Evolutionary conservation across 1,140 invertebrate genomes (phyloP), one percentile per base, ranked within the genome.

Genomic region (Pseudomyrmex flavicornis): DNA sequence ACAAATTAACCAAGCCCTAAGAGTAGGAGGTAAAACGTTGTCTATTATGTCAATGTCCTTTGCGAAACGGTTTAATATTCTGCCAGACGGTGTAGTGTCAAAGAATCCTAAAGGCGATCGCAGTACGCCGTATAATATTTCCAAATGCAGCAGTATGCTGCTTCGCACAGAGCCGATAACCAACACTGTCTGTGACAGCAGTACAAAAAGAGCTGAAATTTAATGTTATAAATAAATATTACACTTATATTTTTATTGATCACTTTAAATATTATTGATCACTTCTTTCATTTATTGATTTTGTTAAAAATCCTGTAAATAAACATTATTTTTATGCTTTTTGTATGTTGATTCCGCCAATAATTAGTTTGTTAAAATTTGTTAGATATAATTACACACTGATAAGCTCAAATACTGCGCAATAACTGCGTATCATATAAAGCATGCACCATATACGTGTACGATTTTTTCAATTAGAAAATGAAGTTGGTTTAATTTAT

Each of bases 61-160:
- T 9, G 94, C 95, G 90, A 96, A 95, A 87, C 96, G 93, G 93
- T 96, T 96, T 88, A 96, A 91, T 85, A 96, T 95, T 89, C 95
- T 93, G 65, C 95, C 95, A 13, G 94, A 93, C 3, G 95, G 96
- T 79, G 95, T 96, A 0, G 95, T 95, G 89, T 96, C 95, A 93
- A 96, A 96, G 92, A 96, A 96, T 89, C 93, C 92, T 93, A 95
- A 93, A 35, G 95, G 95, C 59, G 94, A 94, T 84, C 94, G 92
- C 56, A 96, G 87, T 68, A 96, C 93, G 83, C 87, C 82, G 85
- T 89, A 92, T 85, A 94, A 92, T 85, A 94, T 90, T 75, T 89
- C 89, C 75, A 90, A 88, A 89, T 93, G 92, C 74, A 94, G 90
- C 90, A 92, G 74, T 90, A 89, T 85, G 87, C 93, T 93, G 91